Conservation (phyloP, 2,113 vertebrate species). For the Gavia stellata region DNA sequence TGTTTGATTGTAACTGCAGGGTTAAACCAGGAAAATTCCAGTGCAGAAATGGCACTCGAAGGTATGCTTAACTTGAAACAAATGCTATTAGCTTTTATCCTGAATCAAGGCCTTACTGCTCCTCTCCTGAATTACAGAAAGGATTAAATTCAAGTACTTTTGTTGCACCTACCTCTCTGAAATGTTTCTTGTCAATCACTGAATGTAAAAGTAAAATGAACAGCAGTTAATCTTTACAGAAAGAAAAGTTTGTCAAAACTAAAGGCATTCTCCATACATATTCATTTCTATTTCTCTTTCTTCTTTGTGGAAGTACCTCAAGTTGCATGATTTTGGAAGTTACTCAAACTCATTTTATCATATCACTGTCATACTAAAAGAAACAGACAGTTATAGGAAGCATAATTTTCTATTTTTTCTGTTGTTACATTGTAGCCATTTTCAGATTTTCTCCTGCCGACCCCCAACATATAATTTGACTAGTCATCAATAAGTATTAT, state of each 20-base stretch:
- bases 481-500: neutral
- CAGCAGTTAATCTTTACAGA: neutral
- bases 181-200: neutral
- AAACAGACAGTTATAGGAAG: neutral
- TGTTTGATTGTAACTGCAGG: neutral
- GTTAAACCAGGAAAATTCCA: neutral
- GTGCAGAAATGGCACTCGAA: neutral
- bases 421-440: neutral
- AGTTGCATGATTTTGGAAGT: neutral
- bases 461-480: neutral
- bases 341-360: neutral
- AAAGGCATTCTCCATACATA: neutral
- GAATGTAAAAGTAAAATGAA: neutral
- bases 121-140: neutral
- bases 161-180: neutral
- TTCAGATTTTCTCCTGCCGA: neutral
- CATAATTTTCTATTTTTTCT: neutral
- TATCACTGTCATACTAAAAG: neutral
- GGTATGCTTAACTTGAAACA: neutral
- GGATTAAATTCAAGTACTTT: neutral
- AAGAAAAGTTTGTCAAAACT: neutral
- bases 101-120: neutral
- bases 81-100: neutral
- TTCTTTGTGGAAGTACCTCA: neutral
- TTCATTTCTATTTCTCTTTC: neutral